Conservation (phyloP, 1,140 invertebrate genomes). For the Cyclargus thomasi region DNA sequence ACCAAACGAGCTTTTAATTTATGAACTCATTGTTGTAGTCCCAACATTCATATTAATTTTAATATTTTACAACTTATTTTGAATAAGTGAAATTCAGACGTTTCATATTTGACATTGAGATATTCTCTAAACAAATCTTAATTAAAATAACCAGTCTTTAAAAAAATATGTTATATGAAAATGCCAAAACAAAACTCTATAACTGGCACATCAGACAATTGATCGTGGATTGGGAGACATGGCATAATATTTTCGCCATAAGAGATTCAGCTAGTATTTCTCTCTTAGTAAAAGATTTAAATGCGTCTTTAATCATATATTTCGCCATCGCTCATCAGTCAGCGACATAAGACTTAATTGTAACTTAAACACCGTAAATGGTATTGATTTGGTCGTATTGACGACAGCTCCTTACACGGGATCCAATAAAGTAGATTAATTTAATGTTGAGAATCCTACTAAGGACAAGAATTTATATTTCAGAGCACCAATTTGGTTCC, state of each 20-base stretch:
- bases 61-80: no score
- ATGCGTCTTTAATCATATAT: not conserved
- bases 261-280: not conserved
- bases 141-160: no score
- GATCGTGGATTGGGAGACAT: not conserved
- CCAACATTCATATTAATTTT: no score
- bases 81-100: no score
- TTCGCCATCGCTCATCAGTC: not conserved
- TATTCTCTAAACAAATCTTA: no score
- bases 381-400: not conserved
- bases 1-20: not conserved
- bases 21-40: not conserved
- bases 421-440: not conserved
- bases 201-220: no score
- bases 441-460: not conserved
- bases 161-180: no score
- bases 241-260: not conserved
- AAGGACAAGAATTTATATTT: constrained; percentile 14
- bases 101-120: no score
- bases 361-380: constrained; percentile 8
- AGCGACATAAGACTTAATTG: constrained; percentile 10
- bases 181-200: no score
- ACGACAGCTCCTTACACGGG: not conserved
- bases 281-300: not conserved
- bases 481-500: not conserved